phyloP scores from a whole-genome alignment of 2,888 invertebrate genomes.

The Azorinus chamasolen region DNA sequence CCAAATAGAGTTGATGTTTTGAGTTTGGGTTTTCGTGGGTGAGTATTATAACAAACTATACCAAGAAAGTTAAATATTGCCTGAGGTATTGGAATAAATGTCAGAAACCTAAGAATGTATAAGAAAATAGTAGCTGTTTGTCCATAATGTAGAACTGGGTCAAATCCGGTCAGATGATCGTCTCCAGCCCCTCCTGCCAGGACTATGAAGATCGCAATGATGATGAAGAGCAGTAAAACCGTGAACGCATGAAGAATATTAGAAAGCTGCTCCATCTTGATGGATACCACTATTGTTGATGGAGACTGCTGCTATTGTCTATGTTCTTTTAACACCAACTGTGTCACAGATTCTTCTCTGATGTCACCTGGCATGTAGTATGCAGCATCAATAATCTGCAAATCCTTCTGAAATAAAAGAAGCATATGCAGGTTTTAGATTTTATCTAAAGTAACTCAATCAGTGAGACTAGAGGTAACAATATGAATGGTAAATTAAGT shows the following conservation, averaged over 20 bases:
- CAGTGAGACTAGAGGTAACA: no score
- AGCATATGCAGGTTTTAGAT: no score
- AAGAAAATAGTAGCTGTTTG: slow-evolving; percentile 64
- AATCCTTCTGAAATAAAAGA: no score
- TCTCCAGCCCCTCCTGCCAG: slow-evolving; percentile 60
- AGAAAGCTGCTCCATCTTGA: slow-evolving; percentile 51
- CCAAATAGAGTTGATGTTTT: slow-evolving; percentile 76
- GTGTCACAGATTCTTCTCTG: no score
- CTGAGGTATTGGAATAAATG: slow-evolving; percentile 73
- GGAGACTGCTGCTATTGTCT: no score
- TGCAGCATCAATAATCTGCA: no score
- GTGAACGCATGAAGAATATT: slow-evolving; percentile 60
- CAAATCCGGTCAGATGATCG: slow-evolving; percentile 45
- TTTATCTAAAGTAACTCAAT: no score
- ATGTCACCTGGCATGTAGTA: no score
- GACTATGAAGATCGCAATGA: slow-evolving; percentile 57
- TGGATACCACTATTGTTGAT: no score
- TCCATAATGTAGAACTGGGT: slow-evolving; percentile 73
- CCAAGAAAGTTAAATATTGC: slow-evolving; percentile 78
- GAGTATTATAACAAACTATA: slow-evolving; percentile 73
- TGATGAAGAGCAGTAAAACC: slow-evolving; percentile 44
- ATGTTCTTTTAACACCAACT: no score
- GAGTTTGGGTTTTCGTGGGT: slow-evolving; percentile 73
- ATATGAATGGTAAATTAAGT: no score
- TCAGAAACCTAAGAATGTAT: slow-evolving; percentile 68